Percentiles rank a stretch among this genome's conserved stretches.
These are phyloP conservation scores for Falcaria lacertinaria DNA, from an alignment of 2,888 invertebrate species.

Conservation along the genomic window DNA sequence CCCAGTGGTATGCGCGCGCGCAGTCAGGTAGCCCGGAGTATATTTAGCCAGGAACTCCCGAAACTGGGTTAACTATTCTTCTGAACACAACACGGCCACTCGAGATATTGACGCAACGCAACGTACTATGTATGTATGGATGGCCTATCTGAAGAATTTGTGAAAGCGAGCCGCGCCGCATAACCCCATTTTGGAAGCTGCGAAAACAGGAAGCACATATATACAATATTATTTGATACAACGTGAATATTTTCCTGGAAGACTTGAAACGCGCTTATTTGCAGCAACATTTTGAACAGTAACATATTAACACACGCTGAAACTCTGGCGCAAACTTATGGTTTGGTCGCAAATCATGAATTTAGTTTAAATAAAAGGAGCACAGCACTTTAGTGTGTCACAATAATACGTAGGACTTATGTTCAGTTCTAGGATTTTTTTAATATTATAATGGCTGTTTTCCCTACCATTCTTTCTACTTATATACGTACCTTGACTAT, in stretches of 20 bases:
- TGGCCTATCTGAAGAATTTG: constrained; percentile 35
- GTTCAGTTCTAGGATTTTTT: too few species aligned
- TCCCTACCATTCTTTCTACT: too few species aligned
- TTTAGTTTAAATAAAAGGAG: neutral
- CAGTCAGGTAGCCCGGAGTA: constrained; percentile 59
- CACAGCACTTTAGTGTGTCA: neutral
- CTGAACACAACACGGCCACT: constrained; percentile 60
- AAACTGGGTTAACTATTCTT: constrained; percentile 76
- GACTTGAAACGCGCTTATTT: neutral
- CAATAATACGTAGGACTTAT: too few species aligned
- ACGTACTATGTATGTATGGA: constrained; percentile 41
- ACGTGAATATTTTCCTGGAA: constrained; percentile 3
- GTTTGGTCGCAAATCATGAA: neutral
- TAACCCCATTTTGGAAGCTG: constrained; percentile 49
- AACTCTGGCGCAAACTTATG: neutral
- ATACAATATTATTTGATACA: constrained; percentile 17
- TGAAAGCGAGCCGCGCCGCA: constrained; percentile 51
- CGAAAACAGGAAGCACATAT: constrained; percentile 58
- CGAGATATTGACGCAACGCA: constrained; percentile 59
- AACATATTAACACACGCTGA: constrained; percentile 5
- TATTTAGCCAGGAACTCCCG: constrained; percentile 47
- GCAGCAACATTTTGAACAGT: neutral
- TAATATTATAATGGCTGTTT: too few species aligned
- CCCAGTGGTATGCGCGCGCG: constrained; percentile 27
- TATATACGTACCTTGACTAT: too few species aligned